Evolutionary conservation across 2,113 vertebrate genomes (phyloP), one percentile per base, ranked within the genome.

Genomic region (Ramphastos sulfuratus): DNA sequence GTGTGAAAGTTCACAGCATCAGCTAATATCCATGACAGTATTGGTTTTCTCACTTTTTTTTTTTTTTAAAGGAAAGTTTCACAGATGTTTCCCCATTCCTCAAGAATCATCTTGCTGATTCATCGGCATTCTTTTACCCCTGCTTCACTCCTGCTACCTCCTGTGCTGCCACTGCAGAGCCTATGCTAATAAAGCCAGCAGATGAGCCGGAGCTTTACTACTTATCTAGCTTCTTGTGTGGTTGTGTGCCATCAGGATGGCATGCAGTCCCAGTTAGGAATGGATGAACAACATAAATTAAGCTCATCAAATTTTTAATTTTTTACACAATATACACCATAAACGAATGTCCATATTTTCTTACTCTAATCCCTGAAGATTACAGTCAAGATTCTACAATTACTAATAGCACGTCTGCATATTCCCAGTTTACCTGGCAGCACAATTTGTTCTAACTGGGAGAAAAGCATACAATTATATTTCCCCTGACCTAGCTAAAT

Each of bases 321-420:
- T 83, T 56, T 58, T 30, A 31, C 56, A 17, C 0, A 0, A 67
- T 0, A 1, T 35, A 42, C 16, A n/a, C 77, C 30, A 37, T 31
- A 81, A 75, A 9, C 72, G 15, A 82, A 28, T 33, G 59, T 79
- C n/a, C 9, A 7, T 72, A 88, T 82, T 44, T 89, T 85, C 69
- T 83, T 52, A 35, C 17, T 55, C 44, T 66, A 63, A 69, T 56
- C 64, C 27, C 82, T 30, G 83, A 70, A 77, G 35, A 79, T 59
- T 83, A 73, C 8, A 74, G 37, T 78, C 33, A 58, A 15, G 10
- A 20, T 74, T 84, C 44, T 37, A 72, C 71, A 69, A 39, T 28
- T 5, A 8, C 42, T 71, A 56, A 52, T 44, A 44, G 10, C 23
- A 54, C 0, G 1, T 54, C 84, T 75, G 28, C 25, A 11, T 72